phyloP scores from a whole-genome alignment of 2,113 vertebrate genomes.

The Passer montanus region DNA sequence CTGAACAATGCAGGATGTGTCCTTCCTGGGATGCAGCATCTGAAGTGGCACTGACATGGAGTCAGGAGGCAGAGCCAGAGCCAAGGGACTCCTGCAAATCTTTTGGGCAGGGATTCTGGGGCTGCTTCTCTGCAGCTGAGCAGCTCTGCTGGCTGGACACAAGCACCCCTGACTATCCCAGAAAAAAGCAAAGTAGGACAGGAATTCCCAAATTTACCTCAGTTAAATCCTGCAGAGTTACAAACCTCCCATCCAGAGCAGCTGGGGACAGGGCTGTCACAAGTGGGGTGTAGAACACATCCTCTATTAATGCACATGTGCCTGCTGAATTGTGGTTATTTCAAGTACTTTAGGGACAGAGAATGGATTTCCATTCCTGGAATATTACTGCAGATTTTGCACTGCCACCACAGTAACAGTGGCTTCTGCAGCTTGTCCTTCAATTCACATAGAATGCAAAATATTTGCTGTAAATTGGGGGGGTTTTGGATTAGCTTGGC shows the following conservation, averaged over 20 bases:
- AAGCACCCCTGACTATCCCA: not conserved
- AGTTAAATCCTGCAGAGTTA: not conserved
- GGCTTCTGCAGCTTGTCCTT: not conserved
- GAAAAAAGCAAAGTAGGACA: not conserved
- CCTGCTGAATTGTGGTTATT: not conserved
- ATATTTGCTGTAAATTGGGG: not conserved
- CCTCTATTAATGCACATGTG: not conserved
- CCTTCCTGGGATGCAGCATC: not conserved
- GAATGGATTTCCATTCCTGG: not conserved
- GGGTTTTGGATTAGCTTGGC: not conserved
- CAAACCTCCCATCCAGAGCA: not conserved
- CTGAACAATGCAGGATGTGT: not conserved
- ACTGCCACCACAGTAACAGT: not conserved
- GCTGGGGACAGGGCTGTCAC: not conserved
- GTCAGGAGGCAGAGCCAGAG: not conserved
- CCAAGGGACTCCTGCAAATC: not conserved
- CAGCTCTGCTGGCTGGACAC: not conserved
- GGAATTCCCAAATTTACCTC: not conserved
- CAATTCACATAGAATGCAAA: not conserved
- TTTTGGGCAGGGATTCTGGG: not conserved
- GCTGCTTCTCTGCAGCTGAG: not conserved
- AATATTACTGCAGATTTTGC: not conserved
- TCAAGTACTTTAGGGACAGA: not conserved
- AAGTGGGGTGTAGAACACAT: not conserved
- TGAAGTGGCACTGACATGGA: not conserved